Base-by-base conservation (phyloP, 2,888 invertebrate genomes). In the Dryadula phaetusa region DNA sequence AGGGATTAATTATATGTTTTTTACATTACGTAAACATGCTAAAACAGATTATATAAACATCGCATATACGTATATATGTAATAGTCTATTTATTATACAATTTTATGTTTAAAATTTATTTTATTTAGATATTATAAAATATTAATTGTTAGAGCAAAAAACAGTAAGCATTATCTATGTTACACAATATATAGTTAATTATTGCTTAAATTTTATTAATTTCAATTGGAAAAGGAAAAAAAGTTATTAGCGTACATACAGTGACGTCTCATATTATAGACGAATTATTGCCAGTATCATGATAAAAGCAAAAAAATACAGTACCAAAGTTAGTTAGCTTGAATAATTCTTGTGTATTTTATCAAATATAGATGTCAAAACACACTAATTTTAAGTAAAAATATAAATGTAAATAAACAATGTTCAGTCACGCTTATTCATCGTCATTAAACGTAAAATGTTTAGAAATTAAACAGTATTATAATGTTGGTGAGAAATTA, bases 401-500 rank as follows among this genome's bases (percentile, higher is more conserved):
- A 7, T 10, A 46, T 46, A 8, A 20, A 7, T 53, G 54, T 56
- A 56, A 37, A 54, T 54, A 52, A 32, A n/a, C 32, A 34, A 54
- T 10, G 8, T 40, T 56, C 2, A 20, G n/a, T 64, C 47, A 6
- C 47, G 58, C 64, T 64, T 58, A 40, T 42, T 49, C 47, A 49
- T 40, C 37, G 42, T 64, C 54, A 44, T 49, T 22, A 20, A 25
- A 58, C 32, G 12, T 25, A n/a, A 25, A 25, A 16, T 7, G 1
- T 40, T 60, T 64, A 58, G 40, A 58, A 44, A 34, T 52, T 46
- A 44, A 68, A 62, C 49, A 42, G 46, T 53, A 49, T 18, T 54
- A 56, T n/a, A 32, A 18, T 66, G 47, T 64, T 58, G 62, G 62
- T 62, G 49, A 64, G 71, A 66, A 63, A 52, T 61, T 61, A 37